Conservation (phyloP, 2,888 invertebrate genomes). For the Lamellibrachia satsuma region DNA sequence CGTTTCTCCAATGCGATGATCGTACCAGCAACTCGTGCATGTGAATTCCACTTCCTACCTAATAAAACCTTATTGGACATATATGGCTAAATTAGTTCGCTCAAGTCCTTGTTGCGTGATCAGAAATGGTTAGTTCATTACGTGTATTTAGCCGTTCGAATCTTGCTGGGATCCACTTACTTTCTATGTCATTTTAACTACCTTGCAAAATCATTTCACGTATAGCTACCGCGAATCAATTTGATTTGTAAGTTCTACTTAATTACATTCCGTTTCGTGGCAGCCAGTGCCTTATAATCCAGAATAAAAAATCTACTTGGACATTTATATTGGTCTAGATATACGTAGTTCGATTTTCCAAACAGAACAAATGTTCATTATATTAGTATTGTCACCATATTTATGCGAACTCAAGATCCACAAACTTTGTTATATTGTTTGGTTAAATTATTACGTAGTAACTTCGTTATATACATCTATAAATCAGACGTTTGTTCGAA, state of each 20-base stretch:
- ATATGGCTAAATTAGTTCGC: too few relatives aligned
- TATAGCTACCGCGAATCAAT: background rate
- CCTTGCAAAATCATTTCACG: background rate
- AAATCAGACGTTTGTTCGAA: background rate
- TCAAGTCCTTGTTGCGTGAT: too few relatives aligned
- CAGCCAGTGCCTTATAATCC: background rate
- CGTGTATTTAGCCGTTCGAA: background rate
- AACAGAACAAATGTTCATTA: background rate
- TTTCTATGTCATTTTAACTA: background rate
- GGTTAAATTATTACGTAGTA: background rate
- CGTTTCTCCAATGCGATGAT: too few relatives aligned
- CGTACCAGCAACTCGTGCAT: too few relatives aligned
- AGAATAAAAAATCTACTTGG: background rate
- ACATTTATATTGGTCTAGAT: background rate
- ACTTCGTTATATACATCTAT: background rate
- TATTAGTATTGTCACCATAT: background rate
- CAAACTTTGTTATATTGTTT: background rate
- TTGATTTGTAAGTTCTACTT: background rate
- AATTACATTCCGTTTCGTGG: background rate
- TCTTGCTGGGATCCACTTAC: background rate
- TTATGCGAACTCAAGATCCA: too few relatives aligned
- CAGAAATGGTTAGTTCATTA: too few relatives aligned
- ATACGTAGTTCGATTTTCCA: background rate
- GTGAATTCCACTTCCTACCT: too few relatives aligned
- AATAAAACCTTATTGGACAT: too few relatives aligned